These are phyloP conservation scores for Chaetops frenatus DNA, from an alignment of 2,113 vertebrate species.

Conservation along the genomic window DNA sequence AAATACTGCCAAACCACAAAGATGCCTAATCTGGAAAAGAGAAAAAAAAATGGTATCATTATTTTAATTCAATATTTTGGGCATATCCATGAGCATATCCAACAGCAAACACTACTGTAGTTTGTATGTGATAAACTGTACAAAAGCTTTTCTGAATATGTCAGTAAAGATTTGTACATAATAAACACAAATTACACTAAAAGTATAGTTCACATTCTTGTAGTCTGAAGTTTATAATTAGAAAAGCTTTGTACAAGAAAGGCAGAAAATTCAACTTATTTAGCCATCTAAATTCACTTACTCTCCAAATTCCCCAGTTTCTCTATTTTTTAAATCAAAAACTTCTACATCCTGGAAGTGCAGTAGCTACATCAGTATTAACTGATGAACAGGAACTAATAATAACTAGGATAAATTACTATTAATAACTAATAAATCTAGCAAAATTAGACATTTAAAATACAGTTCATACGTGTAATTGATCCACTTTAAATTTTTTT, in stretches of 20 bases:
- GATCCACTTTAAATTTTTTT: neutral
- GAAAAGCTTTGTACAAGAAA: neutral
- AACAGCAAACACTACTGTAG: neutral
- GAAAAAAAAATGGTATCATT: neutral
- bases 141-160: neutral
- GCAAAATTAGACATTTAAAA: neutral
- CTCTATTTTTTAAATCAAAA: neutral
- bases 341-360: neutral
- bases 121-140: neutral
- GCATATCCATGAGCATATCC: neutral
- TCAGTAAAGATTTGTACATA: neutral
- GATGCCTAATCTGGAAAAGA: slow-evolving; percentile 81
- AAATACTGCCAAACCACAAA: slow-evolving; percentile 88
- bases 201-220: neutral
- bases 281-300: neutral
- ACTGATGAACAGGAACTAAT: neutral
- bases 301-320: neutral
- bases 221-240: neutral
- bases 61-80: neutral
- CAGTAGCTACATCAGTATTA: neutral
- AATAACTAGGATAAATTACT: neutral
- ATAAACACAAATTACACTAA: neutral
- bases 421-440: neutral
- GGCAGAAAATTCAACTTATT: neutral
- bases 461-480: neutral